A percentile compares a stretch with the other conserved stretches of the same genome.
These are phyloP conservation scores for Anguilla obscura DNA, from an alignment of 2,797 vertebrate species.

Conservation along the genomic window DNA sequence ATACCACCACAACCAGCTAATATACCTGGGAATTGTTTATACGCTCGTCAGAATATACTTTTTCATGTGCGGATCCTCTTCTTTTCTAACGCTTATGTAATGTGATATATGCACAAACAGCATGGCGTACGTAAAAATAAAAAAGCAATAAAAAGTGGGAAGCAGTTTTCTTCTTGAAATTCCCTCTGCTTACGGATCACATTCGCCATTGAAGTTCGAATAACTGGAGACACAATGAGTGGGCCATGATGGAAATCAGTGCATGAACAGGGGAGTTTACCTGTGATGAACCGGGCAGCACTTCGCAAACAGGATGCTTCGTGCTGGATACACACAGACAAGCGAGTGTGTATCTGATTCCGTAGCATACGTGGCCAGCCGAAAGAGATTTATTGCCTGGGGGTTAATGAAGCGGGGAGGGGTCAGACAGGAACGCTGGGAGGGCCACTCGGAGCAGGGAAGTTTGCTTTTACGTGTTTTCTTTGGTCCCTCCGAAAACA, in stretches of 20 bases:
- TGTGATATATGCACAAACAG: not conserved
- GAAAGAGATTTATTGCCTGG: conserved; percentile 71
- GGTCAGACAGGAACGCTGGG: conserved; percentile 42
- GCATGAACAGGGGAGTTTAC: conserved; percentile 55
- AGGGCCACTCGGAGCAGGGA: conserved; percentile 45
- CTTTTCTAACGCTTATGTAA: not conserved
- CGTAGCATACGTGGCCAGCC: conserved; percentile 59
- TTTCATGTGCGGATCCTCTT: no score
- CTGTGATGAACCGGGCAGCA: conserved; percentile 45
- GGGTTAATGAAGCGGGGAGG: conserved; percentile 61
- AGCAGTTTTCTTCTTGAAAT: not conserved
- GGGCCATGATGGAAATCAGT: conserved; percentile 55
- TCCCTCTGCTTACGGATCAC: not conserved
- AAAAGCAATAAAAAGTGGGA: not conserved
- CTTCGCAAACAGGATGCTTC: conserved; percentile 74
- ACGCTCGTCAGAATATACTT: not conserved
- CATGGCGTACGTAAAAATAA: not conserved
- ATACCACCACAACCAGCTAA: not conserved
- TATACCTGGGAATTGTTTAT: not conserved
- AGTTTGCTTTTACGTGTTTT: conserved; percentile 71
- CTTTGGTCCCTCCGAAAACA: conserved; percentile 69
- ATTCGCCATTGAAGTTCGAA: not conserved
- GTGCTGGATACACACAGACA: conserved; percentile 64
- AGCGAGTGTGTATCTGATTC: conserved; percentile 53
- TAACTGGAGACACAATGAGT: no score